Evolutionary conservation across 2,113 vertebrate genomes (phyloP), one percentile per base, ranked within the genome.

Genomic region (Nannospalax galili): DNA sequence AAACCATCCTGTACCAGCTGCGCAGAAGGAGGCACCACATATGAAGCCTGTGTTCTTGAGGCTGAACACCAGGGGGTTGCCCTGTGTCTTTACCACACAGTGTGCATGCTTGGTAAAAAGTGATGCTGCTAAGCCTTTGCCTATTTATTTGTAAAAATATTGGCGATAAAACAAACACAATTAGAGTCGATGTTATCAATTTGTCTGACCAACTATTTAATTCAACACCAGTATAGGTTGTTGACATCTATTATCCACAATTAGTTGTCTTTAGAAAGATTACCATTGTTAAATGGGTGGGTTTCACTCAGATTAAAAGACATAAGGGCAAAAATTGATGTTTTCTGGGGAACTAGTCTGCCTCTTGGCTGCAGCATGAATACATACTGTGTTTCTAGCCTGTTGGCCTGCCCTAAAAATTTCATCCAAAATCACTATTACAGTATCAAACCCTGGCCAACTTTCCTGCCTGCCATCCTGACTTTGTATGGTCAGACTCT

Each of bases 261-360:
- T 73, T 10, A 81, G 11, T 30, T 81, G 37, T 37, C 9, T 75
- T 96, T 78, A 82, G 60, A 42, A 69, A 93, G 12, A 91, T 60
- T 60, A 37, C 22, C n/a, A 20, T 64, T 77, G 67, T 40, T 81
- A 77, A 77, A 15, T 60, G 42, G 37, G 20, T 64, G 8, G 1
- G 19, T 58, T 8, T 84, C 37, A 80, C 48, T 7, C 11, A 58
- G 30, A 35, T 75, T 15, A 70, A 91, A 56, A 12, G 20, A 4
- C 2, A 35, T 56, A 65, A 73, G 35, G 85, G 15, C 5, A 73
- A 84, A 92, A 37, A 28, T 7, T 42, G 17, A 85, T 17, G 35
- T 70, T 58, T 84, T 16, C 10, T 82, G 30, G 17, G 64, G n/a
- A 89, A 84, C 52, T 10, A 37, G 32, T 77, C 15, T 82, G 7